Base-by-base conservation (phyloP, 2,113 vertebrate species). In the Cyanoderma ruficeps region DNA sequence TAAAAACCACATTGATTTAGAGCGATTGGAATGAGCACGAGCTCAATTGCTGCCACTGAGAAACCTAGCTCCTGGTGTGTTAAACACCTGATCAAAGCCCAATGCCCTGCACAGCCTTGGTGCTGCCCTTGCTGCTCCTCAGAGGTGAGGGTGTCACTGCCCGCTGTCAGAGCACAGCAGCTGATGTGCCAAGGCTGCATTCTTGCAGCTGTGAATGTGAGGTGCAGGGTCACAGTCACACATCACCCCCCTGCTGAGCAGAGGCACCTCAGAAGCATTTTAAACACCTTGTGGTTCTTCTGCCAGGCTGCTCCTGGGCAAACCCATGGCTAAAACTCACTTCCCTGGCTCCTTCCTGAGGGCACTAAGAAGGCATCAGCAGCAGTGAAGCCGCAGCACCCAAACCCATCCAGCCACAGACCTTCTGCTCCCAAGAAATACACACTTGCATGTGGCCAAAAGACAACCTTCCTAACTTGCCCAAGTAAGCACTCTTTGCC, bases 91-190 rank as follows among this genome's bases (percentile, higher is more conserved):
- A 37, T 44, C 28, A 52, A 81, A 70, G 50, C 23, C 28, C 41
- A 69, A 2, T 6, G 30, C 6, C 61, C 50, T 10, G 17, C 2
- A 1, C 46, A 59, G 12, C 12, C 23, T 24, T 3, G 6, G 12
- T 9, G 13, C 4, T 81, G 41, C 47, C 31, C n/a, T 8, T 15
- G 15, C 31, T 52, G 55, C 63, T 33, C 6, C 52, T 22, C 17
- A 18, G 0, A 4, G 44, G 15, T 2, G 2, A 49, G 41, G 0
- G 10, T 11, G 2, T 37, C 19, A 9, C 30, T 55, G 41, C 9
- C 14, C 33, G 37, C 46, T 5, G 1, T 31, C 94, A 75, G 13
- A 46, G 69, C 64, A 46, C 42, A 18, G 31, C 60, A 78, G 72
- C 33, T 27, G 35, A 37, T 1, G 3, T 35, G n/a, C 56, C 64